Percentiles rank a stretch among this genome's conserved stretches.
Evolutionary conservation across 2,888 invertebrate species (phyloP).

Genomic region (Laspeyria flexula): DNA sequence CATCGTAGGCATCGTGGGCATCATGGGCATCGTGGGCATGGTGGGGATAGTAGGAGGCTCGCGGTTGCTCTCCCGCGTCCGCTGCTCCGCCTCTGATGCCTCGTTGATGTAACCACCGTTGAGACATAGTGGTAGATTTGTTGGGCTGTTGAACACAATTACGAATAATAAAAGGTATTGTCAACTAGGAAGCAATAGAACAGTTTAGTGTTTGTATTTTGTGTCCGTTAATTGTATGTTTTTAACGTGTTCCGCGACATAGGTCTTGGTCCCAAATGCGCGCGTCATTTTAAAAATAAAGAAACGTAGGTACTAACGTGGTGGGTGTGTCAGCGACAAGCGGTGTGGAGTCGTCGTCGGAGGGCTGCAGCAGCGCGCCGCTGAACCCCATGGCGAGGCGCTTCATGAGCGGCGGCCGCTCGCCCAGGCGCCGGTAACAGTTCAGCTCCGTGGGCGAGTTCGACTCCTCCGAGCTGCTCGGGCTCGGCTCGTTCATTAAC

Average conservation of each 20-base stretch:
- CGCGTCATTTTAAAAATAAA: too few relatives aligned
- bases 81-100: constrained; percentile 87
- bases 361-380: constrained; percentile 79
- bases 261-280: too few relatives aligned
- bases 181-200: too few relatives aligned
- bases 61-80: constrained; percentile 72
- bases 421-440: constrained; percentile 91
- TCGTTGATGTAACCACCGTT: constrained; percentile 94
- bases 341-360: constrained; percentile 90
- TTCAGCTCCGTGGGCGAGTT: constrained; percentile 95
- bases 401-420: constrained; percentile 93
- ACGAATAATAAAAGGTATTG: too few relatives aligned
- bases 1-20: constrained; percentile 27
- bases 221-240: too few relatives aligned
- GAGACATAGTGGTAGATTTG: constrained; percentile 89
- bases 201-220: too few relatives aligned
- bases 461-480: constrained; percentile 93
- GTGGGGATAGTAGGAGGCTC: constrained; percentile 50
- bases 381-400: constrained; percentile 92
- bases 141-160: too few relatives aligned
- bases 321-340: constrained; percentile 89
- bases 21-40: constrained; percentile 17
- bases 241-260: too few relatives aligned
- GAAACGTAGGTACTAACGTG: constrained; percentile 74
- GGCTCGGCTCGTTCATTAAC: constrained; percentile 74